Evolutionary conservation across 2,797 vertebrate species (phyloP).

Genomic region (Catostomus latipinnis): DNA sequence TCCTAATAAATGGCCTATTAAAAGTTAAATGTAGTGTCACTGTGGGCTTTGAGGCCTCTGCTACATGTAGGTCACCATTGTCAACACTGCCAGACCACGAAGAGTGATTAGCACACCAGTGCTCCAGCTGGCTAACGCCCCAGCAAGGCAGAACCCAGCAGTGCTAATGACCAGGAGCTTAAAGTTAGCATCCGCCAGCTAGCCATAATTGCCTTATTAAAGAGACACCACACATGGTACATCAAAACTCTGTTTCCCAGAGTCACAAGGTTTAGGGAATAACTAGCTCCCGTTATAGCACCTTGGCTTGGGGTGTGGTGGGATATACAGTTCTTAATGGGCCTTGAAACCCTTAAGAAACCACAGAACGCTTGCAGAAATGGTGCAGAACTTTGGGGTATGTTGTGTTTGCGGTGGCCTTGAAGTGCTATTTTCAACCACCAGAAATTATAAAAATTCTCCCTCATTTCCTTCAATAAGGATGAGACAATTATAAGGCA

Average conservation of each 20-base stretch:
- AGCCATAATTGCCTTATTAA: constrained; percentile 68
- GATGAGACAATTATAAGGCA: no score
- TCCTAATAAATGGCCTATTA: constrained; percentile 42
- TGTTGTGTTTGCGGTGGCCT: constrained; percentile 38
- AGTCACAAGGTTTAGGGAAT: constrained; percentile 52
- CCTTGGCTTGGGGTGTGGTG: constrained; percentile 57
- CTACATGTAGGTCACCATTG: constrained; percentile 46
- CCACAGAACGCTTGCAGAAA: constrained; percentile 45
- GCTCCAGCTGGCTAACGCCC: constrained; percentile 67
- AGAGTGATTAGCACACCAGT: constrained; percentile 65
- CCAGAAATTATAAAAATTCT: constrained; percentile 35
- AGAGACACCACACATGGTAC: constrained; percentile 66
- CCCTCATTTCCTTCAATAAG: constrained; percentile 12
- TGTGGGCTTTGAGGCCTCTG: constrained; percentile 15
- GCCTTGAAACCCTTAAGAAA: constrained; percentile 42
- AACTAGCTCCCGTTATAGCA: constrained; percentile 69
- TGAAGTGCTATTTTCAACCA: constrained; percentile 34
- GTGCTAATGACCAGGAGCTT: constrained; percentile 63
- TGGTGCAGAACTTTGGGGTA: constrained; percentile 37
- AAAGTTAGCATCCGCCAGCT: constrained; percentile 61
- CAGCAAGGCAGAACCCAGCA: constrained; percentile 58
- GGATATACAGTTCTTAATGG: constrained; percentile 64
- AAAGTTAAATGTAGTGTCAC: constrained; percentile 6
- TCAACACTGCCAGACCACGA: constrained; percentile 54
- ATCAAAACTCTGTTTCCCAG: constrained; percentile 66